Conservation (phyloP, 1,140 invertebrate genomes). For the Ceratosolen solmsi region DNA sequence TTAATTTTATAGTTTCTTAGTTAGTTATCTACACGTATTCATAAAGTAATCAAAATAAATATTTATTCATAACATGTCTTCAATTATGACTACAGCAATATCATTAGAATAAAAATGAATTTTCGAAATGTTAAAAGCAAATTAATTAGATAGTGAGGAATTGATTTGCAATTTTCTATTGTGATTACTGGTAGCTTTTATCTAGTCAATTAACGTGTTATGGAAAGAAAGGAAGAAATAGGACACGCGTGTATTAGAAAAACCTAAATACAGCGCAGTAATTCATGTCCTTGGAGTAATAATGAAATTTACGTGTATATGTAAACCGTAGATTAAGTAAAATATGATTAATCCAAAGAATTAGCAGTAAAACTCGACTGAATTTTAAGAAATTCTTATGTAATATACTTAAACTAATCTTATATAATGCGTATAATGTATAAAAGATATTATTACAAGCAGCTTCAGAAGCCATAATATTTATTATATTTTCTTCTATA, state of each 20-base stretch:
- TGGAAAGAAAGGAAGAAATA: background rate
- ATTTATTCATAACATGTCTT: no score
- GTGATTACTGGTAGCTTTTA: background rate
- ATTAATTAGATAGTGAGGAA: background rate
- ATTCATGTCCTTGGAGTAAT: background rate
- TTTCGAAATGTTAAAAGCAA: background rate
- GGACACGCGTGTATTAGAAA: background rate
- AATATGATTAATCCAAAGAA: conserved; percentile 1
- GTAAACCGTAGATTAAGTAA: background rate
- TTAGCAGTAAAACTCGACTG: background rate
- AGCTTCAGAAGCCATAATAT: background rate
- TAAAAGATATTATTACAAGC: background rate
- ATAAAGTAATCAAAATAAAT: no score
- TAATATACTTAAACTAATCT: no score
- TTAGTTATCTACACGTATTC: no score
- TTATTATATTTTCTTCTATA: background rate
- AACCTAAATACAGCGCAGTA: background rate
- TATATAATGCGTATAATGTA: no score
- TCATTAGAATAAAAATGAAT: no score
- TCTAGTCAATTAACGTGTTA: background rate
- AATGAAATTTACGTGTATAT: conserved; percentile 21
- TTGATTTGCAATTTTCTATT: background rate
- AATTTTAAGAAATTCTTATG: no score
- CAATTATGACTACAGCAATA: no score
- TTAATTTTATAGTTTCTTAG: no score